Evolutionary conservation across 2,113 vertebrate genomes (phyloP).

Genomic region (Xyliphius kryptos): DNA sequence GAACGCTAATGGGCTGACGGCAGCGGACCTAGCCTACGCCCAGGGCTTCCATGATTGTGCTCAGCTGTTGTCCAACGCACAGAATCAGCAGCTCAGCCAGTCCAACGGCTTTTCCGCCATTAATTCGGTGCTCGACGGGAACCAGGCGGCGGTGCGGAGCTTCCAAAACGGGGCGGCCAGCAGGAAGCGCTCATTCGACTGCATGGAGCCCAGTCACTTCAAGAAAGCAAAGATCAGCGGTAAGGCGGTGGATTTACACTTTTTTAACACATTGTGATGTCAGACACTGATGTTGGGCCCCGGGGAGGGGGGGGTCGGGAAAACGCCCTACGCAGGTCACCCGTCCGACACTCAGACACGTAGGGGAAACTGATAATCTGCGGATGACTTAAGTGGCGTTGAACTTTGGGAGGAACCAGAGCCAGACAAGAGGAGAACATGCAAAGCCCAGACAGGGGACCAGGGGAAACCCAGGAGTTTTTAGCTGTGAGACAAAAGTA

Average conservation of each 20-base stretch:
- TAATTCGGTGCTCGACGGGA: conserved; percentile 68
- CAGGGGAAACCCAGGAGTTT: too few species aligned
- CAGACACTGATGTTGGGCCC: too few species aligned
- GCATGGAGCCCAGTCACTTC: conserved; percentile 69
- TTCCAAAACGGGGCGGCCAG: conserved; percentile 69
- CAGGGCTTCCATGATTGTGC: conserved; percentile 95
- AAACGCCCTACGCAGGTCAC: too few species aligned
- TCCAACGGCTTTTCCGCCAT: conserved; percentile 73
- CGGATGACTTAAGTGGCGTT: too few species aligned
- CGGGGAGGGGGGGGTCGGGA: too few species aligned
- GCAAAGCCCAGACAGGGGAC: too few species aligned
- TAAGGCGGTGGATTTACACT: conserved; percentile 48
- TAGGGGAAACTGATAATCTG: too few species aligned
- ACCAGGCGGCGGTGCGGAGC: conserved; percentile 68
- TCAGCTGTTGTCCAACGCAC: conserved; percentile 91
- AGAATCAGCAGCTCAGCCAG: conserved; percentile 77
- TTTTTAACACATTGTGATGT: too few species aligned
- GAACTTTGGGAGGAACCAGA: too few species aligned
- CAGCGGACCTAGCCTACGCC: conserved; percentile 94
- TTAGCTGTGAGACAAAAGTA: too few species aligned
- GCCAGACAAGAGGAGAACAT: too few species aligned
- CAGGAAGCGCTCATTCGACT: conserved; percentile 90
- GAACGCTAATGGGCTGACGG: conserved; percentile 97
- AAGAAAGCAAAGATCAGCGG: conserved; percentile 88
- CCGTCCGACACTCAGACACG: too few species aligned